These are phyloP conservation scores for Heptranchias perlo DNA, from an alignment of 2,113 vertebrate species.

Conservation along the genomic window DNA sequence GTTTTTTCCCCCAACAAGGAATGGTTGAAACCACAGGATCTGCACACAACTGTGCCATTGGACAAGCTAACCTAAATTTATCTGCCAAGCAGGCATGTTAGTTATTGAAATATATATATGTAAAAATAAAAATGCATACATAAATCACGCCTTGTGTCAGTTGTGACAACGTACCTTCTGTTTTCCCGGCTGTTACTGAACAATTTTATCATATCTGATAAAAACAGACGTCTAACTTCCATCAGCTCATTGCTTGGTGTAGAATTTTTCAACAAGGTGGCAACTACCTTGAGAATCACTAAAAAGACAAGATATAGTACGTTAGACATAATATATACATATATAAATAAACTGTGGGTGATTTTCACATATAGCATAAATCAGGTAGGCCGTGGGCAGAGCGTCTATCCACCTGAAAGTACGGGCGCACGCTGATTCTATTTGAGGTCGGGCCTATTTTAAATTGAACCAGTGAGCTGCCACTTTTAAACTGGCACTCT, in stretches of 20 bases:
- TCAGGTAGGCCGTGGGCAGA: neutral
- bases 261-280: constrained; percentile 94
- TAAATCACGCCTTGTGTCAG: neutral
- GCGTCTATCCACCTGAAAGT: neutral
- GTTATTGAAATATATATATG: neutral
- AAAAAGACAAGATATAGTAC: constrained; percentile 44
- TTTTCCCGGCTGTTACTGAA: constrained; percentile 98
- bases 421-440: too few species aligned
- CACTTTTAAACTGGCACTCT: neutral
- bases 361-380: neutral
- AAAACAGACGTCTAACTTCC: constrained; percentile 93
- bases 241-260: constrained; percentile 89
- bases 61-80: neutral
- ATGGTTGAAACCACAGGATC: neutral
- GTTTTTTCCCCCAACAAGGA: neutral
- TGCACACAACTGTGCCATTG: neutral
- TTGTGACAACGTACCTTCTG: constrained; percentile 69
- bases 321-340: neutral
- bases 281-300: constrained; percentile 99
- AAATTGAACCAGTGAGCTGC: neutral
- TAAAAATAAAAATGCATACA: neutral
- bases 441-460: neutral
- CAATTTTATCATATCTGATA: constrained; percentile 98
- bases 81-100: neutral
- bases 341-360: neutral